Evolutionary conservation across 2,888 invertebrate genomes (phyloP).

Genomic region (Xestia sexstrigata): DNA sequence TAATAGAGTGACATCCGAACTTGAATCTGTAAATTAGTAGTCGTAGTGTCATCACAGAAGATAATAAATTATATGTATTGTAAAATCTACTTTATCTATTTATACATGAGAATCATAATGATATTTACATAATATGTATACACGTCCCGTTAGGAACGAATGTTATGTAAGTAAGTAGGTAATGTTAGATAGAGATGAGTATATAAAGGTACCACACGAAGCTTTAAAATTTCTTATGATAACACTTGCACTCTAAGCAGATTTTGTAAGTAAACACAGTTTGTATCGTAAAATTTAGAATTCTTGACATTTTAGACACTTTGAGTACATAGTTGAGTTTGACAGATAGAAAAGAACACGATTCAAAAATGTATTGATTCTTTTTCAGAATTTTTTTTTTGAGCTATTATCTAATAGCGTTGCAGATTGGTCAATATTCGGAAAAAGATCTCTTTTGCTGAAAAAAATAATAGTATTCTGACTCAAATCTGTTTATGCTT

Average conservation of each 20-base stretch:
- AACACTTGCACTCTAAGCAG: conserved; percentile 90
- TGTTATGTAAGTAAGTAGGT: conserved; percentile 89
- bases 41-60: conserved; percentile 88
- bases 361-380: conserved; percentile 18
- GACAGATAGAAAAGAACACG: conserved; percentile 20
- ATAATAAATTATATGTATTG: conserved; percentile 89
- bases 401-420: conserved; percentile 50
- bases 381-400: conserved; percentile 56
- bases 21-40: conserved; percentile 89
- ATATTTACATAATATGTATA: conserved; percentile 91
- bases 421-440: conserved; percentile 37
- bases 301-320: conserved; percentile 62
- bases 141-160: conserved; percentile 91
- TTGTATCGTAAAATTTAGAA: conserved; percentile 75
- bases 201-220: conserved; percentile 89
- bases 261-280: conserved; percentile 83
- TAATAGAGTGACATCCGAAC: conserved; percentile 90
- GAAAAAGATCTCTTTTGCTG: conserved; percentile 28
- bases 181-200: conserved; percentile 88
- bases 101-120: conserved; percentile 88
- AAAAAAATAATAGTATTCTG: conserved; percentile 29
- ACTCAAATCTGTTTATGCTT: conserved; percentile 58
- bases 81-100: conserved; percentile 88
- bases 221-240: conserved; percentile 91
- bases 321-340: conserved; percentile 46